phyloP scores from a whole-genome alignment of 2,113 vertebrate species.

The Antechinus stuartii region DNA sequence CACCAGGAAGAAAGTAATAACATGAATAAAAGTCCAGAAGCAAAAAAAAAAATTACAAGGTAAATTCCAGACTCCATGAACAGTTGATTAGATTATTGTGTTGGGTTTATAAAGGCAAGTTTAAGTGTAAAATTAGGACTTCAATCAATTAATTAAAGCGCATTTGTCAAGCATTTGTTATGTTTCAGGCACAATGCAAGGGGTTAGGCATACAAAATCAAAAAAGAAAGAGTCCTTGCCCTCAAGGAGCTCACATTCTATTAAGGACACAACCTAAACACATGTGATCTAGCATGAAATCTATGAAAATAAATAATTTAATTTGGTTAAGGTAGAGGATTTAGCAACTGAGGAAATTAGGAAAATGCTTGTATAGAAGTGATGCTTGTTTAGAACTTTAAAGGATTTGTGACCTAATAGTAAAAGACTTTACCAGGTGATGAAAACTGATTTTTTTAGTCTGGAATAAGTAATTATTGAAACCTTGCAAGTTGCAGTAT shows the following conservation, averaged over 20 bases:
- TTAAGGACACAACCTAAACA: neutral
- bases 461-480: neutral
- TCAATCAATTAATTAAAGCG: neutral
- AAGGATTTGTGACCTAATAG: neutral
- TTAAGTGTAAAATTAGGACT: neutral
- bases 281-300: neutral
- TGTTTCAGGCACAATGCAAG: neutral
- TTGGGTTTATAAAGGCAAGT: neutral
- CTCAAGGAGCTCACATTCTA: neutral
- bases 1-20: neutral
- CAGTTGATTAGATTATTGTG: neutral
- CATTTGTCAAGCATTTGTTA: neutral
- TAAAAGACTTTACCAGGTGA: neutral
- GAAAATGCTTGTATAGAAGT: neutral
- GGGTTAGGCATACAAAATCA: neutral
- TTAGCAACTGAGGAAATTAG: neutral
- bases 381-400: neutral
- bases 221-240: neutral
- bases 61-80: neutral
- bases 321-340: neutral
- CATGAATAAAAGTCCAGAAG: neutral
- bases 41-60: neutral
- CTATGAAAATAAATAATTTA: neutral
- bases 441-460: neutral
- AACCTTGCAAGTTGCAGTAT: neutral